Conservation (phyloP, 2,888 invertebrate species). For the Cantharis lateralis region DNA sequence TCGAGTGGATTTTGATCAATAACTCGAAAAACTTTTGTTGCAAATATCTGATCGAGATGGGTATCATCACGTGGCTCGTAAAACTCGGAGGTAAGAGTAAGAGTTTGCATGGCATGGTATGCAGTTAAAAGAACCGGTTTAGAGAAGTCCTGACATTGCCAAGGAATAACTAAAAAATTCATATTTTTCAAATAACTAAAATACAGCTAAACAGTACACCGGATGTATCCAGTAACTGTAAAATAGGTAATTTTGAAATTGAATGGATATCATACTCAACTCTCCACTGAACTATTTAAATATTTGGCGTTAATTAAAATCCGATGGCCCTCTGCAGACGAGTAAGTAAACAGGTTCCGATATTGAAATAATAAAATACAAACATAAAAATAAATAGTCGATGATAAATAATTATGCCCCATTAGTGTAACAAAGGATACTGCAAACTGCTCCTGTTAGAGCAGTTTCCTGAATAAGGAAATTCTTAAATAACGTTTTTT, state of each 20-base stretch:
- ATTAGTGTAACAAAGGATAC: not conserved
- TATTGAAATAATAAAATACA: not conserved
- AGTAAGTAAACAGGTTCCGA: not conserved
- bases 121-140: not conserved
- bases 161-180: not conserved
- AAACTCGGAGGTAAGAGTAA: not conserved
- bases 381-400: not conserved
- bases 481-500: not conserved
- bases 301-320: not conserved
- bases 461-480: not conserved
- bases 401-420: not conserved
- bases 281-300: not conserved
- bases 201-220: not conserved
- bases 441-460: not conserved
- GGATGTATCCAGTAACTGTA: not conserved
- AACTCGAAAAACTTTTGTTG: not conserved
- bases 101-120: not conserved
- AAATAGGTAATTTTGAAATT: not conserved
- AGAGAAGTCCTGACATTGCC: not conserved
- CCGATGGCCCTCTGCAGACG: not conserved
- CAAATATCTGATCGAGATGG: not conserved
- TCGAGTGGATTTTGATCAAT: not conserved
- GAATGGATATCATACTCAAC: not conserved
- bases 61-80: not conserved
- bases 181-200: not conserved